phyloP scores from a whole-genome alignment of 2,888 invertebrate genomes.

The Ommatoiulus sabulosus region DNA sequence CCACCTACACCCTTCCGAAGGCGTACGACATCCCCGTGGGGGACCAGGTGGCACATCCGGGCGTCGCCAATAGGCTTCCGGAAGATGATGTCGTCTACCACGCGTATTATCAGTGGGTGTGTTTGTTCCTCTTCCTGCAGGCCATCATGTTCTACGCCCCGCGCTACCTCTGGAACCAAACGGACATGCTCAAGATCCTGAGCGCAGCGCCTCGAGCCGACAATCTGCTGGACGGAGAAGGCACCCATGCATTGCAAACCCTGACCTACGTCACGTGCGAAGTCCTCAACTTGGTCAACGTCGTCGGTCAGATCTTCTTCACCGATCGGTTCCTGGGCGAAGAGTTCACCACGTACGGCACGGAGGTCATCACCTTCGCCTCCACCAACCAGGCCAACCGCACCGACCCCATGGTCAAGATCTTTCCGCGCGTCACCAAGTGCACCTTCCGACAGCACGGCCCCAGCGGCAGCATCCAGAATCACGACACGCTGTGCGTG shows the following conservation, averaged over 20 bases:
- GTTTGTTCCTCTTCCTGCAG: constrained; percentile 62
- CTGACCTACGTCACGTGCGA: constrained; percentile 60
- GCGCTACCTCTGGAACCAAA: constrained; percentile 61
- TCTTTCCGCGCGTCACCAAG: constrained; percentile 63
- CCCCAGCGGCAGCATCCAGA: constrained; percentile 61
- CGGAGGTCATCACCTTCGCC: constrained; percentile 63
- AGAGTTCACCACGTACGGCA: constrained; percentile 64
- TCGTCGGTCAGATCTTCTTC: constrained; percentile 65
- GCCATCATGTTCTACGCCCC: constrained; percentile 62
- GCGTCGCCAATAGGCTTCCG: constrained; percentile 76
- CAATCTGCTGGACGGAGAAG: background rate
- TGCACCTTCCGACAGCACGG: constrained; percentile 64
- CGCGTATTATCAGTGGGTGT: constrained; percentile 63
- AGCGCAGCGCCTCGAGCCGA: background rate
- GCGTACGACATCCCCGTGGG: constrained; percentile 78
- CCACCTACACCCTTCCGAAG: constrained; percentile 88
- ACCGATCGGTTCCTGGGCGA: constrained; percentile 64
- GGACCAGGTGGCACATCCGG: constrained; percentile 81
- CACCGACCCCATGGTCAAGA: constrained; percentile 64
- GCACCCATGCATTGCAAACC: constrained; percentile 54
- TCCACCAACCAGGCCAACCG: constrained; percentile 63
- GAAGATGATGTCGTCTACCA: constrained; percentile 61
- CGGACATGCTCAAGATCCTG: background rate
- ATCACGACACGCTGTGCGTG: constrained; percentile 64
- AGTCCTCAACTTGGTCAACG: constrained; percentile 63